Conservation (phyloP, 2,888 invertebrate species). For the Campopleginae sp. region DNA sequence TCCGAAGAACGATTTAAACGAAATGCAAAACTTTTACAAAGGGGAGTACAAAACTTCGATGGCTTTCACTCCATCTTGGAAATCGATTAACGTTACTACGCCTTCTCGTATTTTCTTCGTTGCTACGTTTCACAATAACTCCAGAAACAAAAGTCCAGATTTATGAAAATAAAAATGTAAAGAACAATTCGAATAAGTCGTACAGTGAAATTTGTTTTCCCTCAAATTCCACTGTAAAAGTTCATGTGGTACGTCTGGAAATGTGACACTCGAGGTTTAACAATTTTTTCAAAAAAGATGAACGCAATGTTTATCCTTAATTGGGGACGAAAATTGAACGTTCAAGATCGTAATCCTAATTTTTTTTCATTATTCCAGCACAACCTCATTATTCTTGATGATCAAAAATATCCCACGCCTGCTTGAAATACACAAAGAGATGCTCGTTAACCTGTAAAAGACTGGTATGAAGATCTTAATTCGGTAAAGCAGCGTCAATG, state of each 20-base stretch:
- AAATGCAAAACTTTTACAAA: conserved; percentile 40
- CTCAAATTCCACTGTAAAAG: too few relatives aligned
- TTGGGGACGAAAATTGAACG: too few relatives aligned
- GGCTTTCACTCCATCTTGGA: conserved; percentile 62
- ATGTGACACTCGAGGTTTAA: too few relatives aligned
- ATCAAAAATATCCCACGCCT: neutral
- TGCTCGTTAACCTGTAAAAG: neutral
- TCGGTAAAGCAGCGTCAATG: neutral
- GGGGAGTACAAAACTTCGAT: conserved; percentile 59
- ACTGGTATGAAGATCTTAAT: neutral
- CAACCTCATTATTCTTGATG: neutral
- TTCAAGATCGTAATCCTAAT: too few relatives aligned
- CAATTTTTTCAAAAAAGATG: too few relatives aligned
- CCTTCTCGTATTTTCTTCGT: conserved; percentile 54
- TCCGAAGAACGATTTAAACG: conserved; percentile 3
- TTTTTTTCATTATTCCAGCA: neutral
- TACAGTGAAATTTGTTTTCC: too few relatives aligned
- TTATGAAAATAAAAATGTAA: too few relatives aligned
- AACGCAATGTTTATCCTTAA: too few relatives aligned
- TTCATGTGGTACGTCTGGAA: too few relatives aligned
- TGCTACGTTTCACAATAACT: conserved; percentile 43
- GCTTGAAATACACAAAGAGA: neutral
- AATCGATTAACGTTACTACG: conserved; percentile 63
- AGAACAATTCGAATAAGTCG: too few relatives aligned
- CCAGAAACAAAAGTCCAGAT: neutral